Percentiles rank a stretch among this genome's conserved stretches.
These are phyloP conservation scores for Azorinus chamasolen DNA, from an alignment of 2,888 invertebrate genomes.

Conservation along the genomic window DNA sequence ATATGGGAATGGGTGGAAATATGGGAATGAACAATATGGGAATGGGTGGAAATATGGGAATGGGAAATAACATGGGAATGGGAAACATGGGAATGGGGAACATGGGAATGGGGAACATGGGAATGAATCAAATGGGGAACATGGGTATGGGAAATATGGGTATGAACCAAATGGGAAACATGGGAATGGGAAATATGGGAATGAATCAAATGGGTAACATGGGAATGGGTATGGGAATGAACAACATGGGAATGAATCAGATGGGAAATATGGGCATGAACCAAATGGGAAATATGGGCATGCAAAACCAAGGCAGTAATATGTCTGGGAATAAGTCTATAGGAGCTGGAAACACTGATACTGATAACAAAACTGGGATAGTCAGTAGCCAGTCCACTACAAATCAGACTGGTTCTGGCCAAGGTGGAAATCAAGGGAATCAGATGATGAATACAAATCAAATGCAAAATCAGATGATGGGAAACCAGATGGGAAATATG, in stretches of 20 bases:
- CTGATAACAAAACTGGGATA: not conserved
- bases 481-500: conserved; percentile 26
- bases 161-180: conserved; percentile 38
- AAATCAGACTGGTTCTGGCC: not conserved
- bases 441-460: conserved; percentile 1
- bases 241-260: not conserved
- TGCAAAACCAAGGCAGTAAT: not conserved
- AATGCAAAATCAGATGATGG: conserved; percentile 5
- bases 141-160: conserved; percentile 37
- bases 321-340: conserved; percentile 9
- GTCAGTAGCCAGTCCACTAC: not conserved
- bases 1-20: conserved; percentile 35
- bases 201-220: conserved; percentile 2
- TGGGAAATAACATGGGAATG: conserved; percentile 35
- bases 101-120: conserved; percentile 46
- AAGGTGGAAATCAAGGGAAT: not conserved
- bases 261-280: conserved; percentile 8
- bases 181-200: conserved; percentile 16
- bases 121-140: conserved; percentile 27
- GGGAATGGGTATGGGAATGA: not conserved
- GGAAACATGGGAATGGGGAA: conserved; percentile 48
- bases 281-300: conserved; percentile 23
- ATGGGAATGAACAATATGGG: conserved; percentile 38
- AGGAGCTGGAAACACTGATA: not conserved
- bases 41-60: conserved; percentile 32